Evolutionary conservation across 2,113 vertebrate genomes (phyloP).

Genomic region (Aphyosemion australe): DNA sequence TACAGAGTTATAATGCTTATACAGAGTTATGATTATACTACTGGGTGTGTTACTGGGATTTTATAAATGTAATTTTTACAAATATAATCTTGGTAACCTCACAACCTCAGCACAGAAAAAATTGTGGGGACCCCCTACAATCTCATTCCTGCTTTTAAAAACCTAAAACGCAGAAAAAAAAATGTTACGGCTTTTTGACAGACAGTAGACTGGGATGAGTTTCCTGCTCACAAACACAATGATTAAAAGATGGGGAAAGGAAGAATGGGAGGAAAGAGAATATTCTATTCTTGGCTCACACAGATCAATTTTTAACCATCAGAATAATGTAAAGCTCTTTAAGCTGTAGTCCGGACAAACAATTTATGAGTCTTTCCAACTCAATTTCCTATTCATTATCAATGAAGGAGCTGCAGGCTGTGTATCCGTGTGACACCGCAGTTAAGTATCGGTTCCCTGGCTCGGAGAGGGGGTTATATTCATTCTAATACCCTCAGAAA

Average conservation of each 20-base stretch:
- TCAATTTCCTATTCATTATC: slow-evolving; percentile 47
- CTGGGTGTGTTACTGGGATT: no score
- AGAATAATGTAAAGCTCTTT: slow-evolving; percentile 42
- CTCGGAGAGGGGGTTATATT: slow-evolving; percentile 38
- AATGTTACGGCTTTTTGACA: neutral
- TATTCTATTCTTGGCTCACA: slow-evolving; percentile 8
- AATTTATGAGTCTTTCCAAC: slow-evolving; percentile 46
- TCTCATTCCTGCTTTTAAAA: neutral
- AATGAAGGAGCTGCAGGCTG: slow-evolving; percentile 17
- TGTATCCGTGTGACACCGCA: slow-evolving; percentile 41
- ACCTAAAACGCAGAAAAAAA: neutral
- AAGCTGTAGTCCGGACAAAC: slow-evolving; percentile 39
- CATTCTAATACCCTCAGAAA: slow-evolving; percentile 32
- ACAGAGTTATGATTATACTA: no score
- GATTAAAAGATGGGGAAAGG: slow-evolving; percentile 10
- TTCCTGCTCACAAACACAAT: neutral
- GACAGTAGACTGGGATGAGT: neutral
- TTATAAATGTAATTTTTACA: no score
- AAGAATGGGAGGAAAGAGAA: neutral
- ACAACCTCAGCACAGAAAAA: no score
- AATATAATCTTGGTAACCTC: no score
- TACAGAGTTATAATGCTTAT: no score
- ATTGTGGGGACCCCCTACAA: no score
- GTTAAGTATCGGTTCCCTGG: slow-evolving; percentile 30
- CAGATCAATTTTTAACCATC: slow-evolving; percentile 14